Conservation (phyloP, 2,888 invertebrate genomes). For the Venusia cambrica region DNA sequence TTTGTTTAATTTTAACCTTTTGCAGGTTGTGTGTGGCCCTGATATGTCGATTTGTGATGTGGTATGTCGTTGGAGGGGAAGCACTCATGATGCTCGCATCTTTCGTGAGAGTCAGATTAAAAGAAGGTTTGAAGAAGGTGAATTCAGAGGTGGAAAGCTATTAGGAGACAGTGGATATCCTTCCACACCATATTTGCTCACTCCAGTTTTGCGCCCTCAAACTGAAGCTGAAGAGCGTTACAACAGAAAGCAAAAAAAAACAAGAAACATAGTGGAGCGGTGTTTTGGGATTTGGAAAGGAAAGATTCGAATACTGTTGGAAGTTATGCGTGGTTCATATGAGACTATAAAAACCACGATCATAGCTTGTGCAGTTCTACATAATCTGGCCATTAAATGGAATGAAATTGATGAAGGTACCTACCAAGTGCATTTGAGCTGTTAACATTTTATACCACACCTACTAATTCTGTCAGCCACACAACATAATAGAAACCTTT, state of each 20-base stretch:
- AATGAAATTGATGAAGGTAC: too few species aligned
- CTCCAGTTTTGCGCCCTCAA: constrained; percentile 2
- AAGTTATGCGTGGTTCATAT: too few species aligned
- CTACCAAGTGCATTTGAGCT: too few species aligned
- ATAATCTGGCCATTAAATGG: too few species aligned
- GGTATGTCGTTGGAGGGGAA: constrained; percentile 6
- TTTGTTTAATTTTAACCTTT: too few species aligned
- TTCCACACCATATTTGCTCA: constrained; percentile 2
- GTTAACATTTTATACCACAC: too few species aligned
- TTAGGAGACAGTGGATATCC: constrained; percentile 5
- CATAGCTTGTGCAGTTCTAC: too few species aligned
- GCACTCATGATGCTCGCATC: neutral
- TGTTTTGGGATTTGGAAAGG: neutral
- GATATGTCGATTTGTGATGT: constrained; percentile 4
- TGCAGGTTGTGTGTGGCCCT: constrained; percentile 1
- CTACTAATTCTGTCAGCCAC: too few species aligned
- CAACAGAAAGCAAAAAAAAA: neutral
- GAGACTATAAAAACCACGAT: too few species aligned
- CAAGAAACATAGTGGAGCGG: neutral
- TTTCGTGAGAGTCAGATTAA: neutral
- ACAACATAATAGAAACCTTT: too few species aligned
- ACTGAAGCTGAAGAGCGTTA: neutral
- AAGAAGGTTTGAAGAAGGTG: neutral
- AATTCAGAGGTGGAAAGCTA: neutral
- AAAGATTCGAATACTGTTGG: neutral